Base-by-base conservation (phyloP, 2,888 invertebrate species). In the Nasonovia ribisnigri region DNA sequence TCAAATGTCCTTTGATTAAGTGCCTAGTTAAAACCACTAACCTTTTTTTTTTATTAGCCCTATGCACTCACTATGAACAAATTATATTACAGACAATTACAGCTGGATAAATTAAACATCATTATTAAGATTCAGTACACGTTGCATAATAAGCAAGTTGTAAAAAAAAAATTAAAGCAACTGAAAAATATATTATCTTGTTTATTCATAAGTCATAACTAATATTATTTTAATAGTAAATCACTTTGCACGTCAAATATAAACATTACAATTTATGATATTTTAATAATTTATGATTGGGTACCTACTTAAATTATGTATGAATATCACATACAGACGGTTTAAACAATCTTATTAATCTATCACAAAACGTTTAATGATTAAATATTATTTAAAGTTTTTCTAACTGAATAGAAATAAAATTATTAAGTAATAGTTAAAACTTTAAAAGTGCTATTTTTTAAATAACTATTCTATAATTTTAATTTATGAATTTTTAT, bases 131-230 rank as follows among this genome's bases (percentile, higher is more conserved):
- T 77, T 46, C 4, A 46, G 8, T 60, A 16, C 29, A 16, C n/a
- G 1, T 57, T 89, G 42, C 89, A 90, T 24, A 46, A n/a, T 67
- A 24, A 90, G 20, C 36, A 42, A 57, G 36, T 57, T 60, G 43
- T n/a, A 60, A 86, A 36, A 91, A 60, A 29, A 60, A 42, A 89
- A 57, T 24, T 24, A 16, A 57, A 57, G 57, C 24, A 51, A 84
- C 43, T n/a, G 29, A 43, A 91, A 92, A 67, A 48, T 60, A 87
- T 51, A 77, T 88, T 88, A 88, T 92, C 87, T 92, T 60, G 46
- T 46, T 92, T 92, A 42, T 84, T 57, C 29, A 20, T 84, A 84
- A 84, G 84, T 29, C 86, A 29, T 48, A 91, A 67, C 48, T 92
- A 88, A 67, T 77, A 67, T 67, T 88, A 88, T 88, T 92, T 92